Base-by-base conservation (phyloP, 2,888 invertebrate species). In the Harmothoe impar region DNA sequence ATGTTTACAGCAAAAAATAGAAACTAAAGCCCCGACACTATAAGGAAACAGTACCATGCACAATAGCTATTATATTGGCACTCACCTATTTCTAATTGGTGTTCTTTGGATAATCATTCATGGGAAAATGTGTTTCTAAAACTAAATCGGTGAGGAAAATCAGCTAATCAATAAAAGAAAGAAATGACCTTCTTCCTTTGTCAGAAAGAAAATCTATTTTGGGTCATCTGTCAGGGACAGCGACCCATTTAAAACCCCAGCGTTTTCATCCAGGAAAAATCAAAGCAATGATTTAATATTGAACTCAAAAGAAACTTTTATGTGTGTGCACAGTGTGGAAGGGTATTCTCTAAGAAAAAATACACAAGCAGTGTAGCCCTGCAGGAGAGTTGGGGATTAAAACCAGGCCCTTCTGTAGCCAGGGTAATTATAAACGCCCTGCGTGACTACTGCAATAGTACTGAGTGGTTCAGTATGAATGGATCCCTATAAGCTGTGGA, bases 241-340 rank as follows among this genome's bases (percentile, higher is more conserved):
- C 43, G 81, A 81, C 35, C 43, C 43, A 43, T 33, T 33, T 20
- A 43, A 81, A 81, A 81, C 33, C 35, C 15, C 35, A 23, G 43
- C 43, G 23, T 81, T 81, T 43, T 81, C 15, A 23, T 81, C 10
- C 81, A 25, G n/a, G 33, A 81, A 81, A 81, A 81, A 81, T 81
- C 81, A 43, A 81, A 81, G 81, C 33, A 35, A 81, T n/a, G 33
- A 33, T 81, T 81, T 81, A 33, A 35, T 43, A 81, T 81, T 81
- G 33, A 43, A n/a, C 23, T 35, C 81, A 35, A 15, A 23, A 35
- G 81, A 35, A 81, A 17, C 81, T 43, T 62, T 43, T 35, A 35
- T 81, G 33, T 33, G 81, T 33, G 81, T 81, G 35, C 81, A 20
- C 81, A 35, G 72, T 1, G 43, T 35, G 81, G 43, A 81, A 81